Percentiles rank a stretch among this genome's conserved stretches.
phyloP scores from a whole-genome alignment of 2,888 invertebrate genomes.

The Nomada hirtipes region DNA sequence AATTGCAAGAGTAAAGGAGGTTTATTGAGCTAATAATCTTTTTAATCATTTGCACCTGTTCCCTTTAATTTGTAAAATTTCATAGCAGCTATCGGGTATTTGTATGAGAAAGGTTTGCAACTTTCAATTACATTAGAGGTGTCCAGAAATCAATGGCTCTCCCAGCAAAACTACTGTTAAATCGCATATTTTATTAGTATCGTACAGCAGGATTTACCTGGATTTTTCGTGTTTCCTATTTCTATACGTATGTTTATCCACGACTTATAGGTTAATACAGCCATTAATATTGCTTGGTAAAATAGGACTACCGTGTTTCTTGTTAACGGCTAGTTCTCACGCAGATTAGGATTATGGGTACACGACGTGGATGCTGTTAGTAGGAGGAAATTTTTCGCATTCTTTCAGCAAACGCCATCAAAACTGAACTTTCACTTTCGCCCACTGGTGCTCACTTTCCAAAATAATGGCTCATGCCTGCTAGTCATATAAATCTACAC shows the following conservation, averaged over 20 bases:
- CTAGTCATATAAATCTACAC: not conserved
- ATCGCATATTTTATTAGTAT: not conserved
- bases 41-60: too few species aligned
- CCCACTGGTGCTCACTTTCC: slow-evolving; percentile 27
- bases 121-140: too few species aligned
- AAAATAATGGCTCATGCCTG: slow-evolving; percentile 2
- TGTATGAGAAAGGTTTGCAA: not conserved
- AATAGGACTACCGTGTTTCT: slow-evolving; percentile 38
- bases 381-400: slow-evolving; percentile 33
- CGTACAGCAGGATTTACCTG: not conserved
- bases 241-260: not conserved
- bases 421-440: slow-evolving; percentile 37
- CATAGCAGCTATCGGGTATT: too few species aligned
- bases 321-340: slow-evolving; percentile 40
- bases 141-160: too few species aligned
- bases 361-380: slow-evolving; percentile 6
- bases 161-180: not conserved
- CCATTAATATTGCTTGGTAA: slow-evolving; percentile 18
- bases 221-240: not conserved
- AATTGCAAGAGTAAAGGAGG: too few species aligned
- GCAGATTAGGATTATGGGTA: slow-evolving; percentile 42
- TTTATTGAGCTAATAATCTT: too few species aligned
- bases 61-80: too few species aligned
- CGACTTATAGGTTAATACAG: slow-evolving; percentile 20
- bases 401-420: slow-evolving; percentile 5